Base-by-base conservation (phyloP, 2,888 invertebrate species). In the Xestia ashworthii region DNA sequence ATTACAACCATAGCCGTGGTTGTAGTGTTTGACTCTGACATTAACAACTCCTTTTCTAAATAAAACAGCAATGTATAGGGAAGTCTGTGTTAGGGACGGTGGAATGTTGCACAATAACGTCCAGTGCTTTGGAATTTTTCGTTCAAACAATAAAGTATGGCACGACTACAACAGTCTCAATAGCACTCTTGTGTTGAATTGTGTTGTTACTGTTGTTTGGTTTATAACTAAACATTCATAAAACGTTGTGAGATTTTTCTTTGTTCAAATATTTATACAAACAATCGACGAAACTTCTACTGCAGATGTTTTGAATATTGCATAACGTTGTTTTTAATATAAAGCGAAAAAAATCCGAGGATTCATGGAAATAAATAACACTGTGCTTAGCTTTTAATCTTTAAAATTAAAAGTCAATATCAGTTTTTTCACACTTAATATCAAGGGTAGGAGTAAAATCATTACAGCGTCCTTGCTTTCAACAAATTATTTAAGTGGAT, bases 81-180 rank as follows among this genome's bases (percentile, higher is more conserved):
- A 89, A 89, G 88, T 90, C 81, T 90, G 89, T 87, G 87, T 87
- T 87, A 86, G 82, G 84, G 74, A 73, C 84, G 80, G 83, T 83
- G 67, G 83, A 88, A 87, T 76, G 73, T 92, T 91, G 90, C 90
- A 90, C 86, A 90, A 91, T 91, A 53, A 84, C 76, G 88, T 90
- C 88, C 89, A 87, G 90, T 85, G 85, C 64, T 60, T 62, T 87
- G 91, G 93, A 92, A 95, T 95, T 91, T 89, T 87, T 91, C 89
- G 90, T 91, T 90, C 88, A 93, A 95, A 95, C 94, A 95, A 93
- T 92, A 89, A 84, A 65, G 64, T 66, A 70, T 73, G 58, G 80
- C 69, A 76, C 50, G 72, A 87, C 88, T 82, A 81, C 65, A 65
- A 71, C 68, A 83, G 78, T 80, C 68, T 89, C 78, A 91, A 90